These are phyloP conservation scores for Drymodes brunneopygia DNA, from an alignment of 2,113 vertebrate species.

Conservation along the genomic window DNA sequence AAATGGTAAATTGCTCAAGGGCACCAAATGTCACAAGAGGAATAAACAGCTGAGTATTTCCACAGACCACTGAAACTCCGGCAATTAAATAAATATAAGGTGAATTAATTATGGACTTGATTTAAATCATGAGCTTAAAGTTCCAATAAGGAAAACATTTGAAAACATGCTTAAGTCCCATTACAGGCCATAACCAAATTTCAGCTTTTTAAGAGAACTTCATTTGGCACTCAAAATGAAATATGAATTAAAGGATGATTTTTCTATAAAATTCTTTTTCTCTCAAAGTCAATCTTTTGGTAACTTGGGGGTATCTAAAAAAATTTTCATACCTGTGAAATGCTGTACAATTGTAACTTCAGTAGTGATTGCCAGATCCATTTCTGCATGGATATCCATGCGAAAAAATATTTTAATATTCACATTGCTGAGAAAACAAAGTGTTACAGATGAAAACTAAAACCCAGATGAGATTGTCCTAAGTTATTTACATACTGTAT, in stretches of 20 bases:
- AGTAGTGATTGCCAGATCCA: not conserved
- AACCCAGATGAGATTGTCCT: not conserved
- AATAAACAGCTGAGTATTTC: not conserved
- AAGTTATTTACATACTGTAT: not conserved
- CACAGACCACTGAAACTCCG: not conserved
- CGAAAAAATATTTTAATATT: not conserved
- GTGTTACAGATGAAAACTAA: not conserved
- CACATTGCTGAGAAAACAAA: not conserved
- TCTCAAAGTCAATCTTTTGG: not conserved
- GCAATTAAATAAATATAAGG: not conserved
- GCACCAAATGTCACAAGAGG: not conserved
- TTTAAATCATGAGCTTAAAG: not conserved
- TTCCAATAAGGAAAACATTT: not conserved
- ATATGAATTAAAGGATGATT: not conserved
- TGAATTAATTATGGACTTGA: not conserved
- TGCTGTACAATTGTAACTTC: not conserved
- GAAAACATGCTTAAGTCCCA: not conserved
- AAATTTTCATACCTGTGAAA: not conserved
- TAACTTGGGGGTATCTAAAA: not conserved
- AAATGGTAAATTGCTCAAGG: not conserved
- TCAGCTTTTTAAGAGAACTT: not conserved
- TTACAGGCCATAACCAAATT: not conserved
- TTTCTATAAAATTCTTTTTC: not conserved
- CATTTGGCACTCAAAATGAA: not conserved
- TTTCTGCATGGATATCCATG: not conserved